Evolutionary conservation across 2,888 invertebrate genomes (phyloP).

Genomic region (Phengaris alcon): DNA sequence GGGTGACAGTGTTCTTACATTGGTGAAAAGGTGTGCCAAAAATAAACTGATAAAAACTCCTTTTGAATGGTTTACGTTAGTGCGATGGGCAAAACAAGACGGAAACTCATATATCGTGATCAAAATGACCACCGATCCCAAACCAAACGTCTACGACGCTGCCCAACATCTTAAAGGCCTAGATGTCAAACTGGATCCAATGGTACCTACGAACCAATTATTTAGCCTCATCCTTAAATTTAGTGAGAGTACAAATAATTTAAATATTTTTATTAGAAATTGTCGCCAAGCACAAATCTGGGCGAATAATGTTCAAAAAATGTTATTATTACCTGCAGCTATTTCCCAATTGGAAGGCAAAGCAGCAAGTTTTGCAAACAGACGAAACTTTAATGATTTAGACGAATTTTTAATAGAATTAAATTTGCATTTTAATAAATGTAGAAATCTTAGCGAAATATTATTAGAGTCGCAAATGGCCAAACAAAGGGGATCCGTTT

Average conservation of each 20-base stretch:
- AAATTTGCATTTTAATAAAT: background rate
- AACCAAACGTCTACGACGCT: too few species aligned
- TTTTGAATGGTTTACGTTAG: too few species aligned
- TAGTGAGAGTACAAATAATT: background rate
- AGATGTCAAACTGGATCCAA: too few species aligned
- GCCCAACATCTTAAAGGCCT: too few species aligned
- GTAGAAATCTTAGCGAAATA: background rate
- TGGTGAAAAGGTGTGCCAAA: too few species aligned
- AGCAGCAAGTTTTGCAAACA: background rate
- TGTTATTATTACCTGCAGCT: background rate
- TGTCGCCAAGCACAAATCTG: background rate
- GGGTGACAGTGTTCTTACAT: too few species aligned
- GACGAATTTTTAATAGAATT: background rate
- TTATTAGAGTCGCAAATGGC: background rate
- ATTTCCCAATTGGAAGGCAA: background rate
- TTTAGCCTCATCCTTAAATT: background rate
- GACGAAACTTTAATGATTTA: background rate
- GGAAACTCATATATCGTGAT: too few species aligned
- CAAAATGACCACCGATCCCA: too few species aligned
- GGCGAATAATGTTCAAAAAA: background rate
- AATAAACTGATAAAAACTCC: too few species aligned
- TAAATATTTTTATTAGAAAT: background rate
- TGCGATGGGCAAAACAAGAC: too few species aligned
- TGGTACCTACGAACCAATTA: background rate
- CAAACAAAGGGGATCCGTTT: background rate